Percentiles rank a stretch among this genome's conserved stretches.
Conservation (phyloP, 53 echinoderm and acorn worm species). For the Holothuria leucospilota region DNA sequence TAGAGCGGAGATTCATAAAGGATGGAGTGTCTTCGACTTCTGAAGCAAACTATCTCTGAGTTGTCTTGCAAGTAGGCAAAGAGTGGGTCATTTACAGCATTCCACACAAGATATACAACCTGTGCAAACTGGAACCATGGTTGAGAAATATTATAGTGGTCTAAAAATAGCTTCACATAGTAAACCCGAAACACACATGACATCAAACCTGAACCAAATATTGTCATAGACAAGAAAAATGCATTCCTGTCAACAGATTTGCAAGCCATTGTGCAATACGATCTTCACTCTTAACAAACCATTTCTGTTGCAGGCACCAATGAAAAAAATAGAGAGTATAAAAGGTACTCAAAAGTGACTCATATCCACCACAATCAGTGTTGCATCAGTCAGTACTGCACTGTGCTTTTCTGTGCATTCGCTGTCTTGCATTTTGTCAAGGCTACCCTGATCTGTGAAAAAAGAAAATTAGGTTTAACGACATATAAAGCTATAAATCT, state of each 20-base stretch:
- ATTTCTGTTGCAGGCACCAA: too few species aligned
- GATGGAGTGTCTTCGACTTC: slow-evolving; percentile 78
- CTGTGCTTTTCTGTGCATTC: too few species aligned
- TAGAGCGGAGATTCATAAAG: slow-evolving; percentile 91
- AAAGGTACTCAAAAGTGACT: too few species aligned
- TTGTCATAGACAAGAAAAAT: slow-evolving; percentile 74
- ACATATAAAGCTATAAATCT: too few species aligned
- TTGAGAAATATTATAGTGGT: slow-evolving; percentile 83
- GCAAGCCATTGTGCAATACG: too few species aligned
- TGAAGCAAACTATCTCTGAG: slow-evolving; percentile 80
- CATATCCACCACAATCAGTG: too few species aligned
- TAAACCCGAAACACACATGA: slow-evolving; percentile 85
- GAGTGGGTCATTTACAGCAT: slow-evolving; percentile 93
- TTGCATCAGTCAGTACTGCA: too few species aligned
- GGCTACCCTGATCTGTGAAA: too few species aligned
- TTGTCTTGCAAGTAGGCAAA: slow-evolving; percentile 99
- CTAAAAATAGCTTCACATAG: slow-evolving; percentile 91
- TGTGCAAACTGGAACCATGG: slow-evolving; percentile 88
- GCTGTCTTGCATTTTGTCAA: too few species aligned
- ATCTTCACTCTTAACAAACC: too few species aligned
- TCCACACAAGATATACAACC: slow-evolving; percentile 89
- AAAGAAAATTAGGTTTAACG: too few species aligned
- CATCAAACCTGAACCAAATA: slow-evolving; percentile 76
- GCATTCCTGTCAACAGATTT: slow-evolving; percentile 70
- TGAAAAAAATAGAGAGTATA: too few species aligned